These are phyloP conservation scores for Dastarcus helophoroides DNA, from an alignment of 2,888 invertebrate genomes.

Conservation along the genomic window DNA sequence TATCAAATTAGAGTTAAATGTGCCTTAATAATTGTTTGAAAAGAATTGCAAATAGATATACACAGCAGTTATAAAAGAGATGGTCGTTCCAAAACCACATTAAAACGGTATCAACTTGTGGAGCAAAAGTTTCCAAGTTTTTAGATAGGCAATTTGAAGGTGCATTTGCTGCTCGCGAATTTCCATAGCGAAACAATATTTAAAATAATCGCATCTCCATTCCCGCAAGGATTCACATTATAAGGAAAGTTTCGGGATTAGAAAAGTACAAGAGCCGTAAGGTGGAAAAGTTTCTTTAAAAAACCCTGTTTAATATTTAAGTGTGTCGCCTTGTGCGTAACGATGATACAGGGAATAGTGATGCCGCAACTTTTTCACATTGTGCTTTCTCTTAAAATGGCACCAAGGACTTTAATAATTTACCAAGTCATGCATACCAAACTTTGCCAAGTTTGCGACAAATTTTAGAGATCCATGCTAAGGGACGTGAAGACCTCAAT, in stretches of 20 bases:
- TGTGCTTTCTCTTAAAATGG: conserved; percentile 13
- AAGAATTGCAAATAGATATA: too few species aligned
- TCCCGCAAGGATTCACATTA: not conserved
- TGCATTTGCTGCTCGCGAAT: too few species aligned
- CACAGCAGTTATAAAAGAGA: too few species aligned
- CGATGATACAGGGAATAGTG: conserved; percentile 31
- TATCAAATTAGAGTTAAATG: too few species aligned
- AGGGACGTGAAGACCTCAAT: too few species aligned
- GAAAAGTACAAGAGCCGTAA: conserved; percentile 1
- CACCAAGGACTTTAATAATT: conserved; percentile 25
- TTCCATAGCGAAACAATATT: not conserved
- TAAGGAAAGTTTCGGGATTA: not conserved
- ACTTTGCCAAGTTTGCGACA: too few species aligned
- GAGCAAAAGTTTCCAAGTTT: too few species aligned
- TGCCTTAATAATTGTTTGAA: too few species aligned
- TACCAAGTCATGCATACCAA: conserved; percentile 24
- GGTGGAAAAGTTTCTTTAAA: conserved; percentile 12
- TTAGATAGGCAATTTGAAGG: too few species aligned
- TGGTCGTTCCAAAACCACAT: too few species aligned
- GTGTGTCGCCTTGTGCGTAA: conserved; percentile 32
- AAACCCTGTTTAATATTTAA: conserved; percentile 34
- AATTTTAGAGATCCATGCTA: too few species aligned
- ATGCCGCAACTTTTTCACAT: conserved; percentile 11
- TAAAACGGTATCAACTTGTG: too few species aligned
- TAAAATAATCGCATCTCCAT: not conserved